Conservation (phyloP, 2,797 vertebrate species). For the Nyctibius grandis region DNA sequence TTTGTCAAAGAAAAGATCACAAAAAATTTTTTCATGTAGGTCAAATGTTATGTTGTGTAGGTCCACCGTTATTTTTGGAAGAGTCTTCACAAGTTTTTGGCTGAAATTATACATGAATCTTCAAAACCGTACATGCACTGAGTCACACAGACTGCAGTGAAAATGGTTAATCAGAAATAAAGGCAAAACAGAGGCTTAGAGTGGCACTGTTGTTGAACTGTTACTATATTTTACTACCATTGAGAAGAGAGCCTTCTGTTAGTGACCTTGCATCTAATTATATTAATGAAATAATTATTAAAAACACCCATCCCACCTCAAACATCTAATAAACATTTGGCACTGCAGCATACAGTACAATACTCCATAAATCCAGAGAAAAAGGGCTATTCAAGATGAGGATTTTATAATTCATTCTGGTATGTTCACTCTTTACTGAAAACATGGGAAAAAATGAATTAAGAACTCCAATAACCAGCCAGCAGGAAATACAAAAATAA, state of each 20-base stretch:
- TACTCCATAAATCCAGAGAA: neutral
- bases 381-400: neutral
- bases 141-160: neutral
- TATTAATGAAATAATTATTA: neutral
- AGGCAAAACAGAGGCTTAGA: neutral
- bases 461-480: neutral
- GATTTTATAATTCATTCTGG: neutral
- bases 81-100: neutral
- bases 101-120: neutral
- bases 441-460: conserved; percentile 10
- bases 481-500: conserved; percentile 47
- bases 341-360: neutral
- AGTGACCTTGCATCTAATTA: neutral
- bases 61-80: neutral
- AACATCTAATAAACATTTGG: neutral
- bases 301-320: rapidly evolving
- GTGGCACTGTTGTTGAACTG: neutral
- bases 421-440: neutral
- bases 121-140: neutral
- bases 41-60: neutral
- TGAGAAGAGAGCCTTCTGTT: neutral
- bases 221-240: neutral
- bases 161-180: neutral
- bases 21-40: neutral
- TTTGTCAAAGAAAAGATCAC: neutral